Percentiles rank a stretch among this genome's conserved stretches.
phyloP scores from a whole-genome alignment of 37 sponge, comb jelly and placozoan genomes.

The Amphimedon queenslandica region DNA sequence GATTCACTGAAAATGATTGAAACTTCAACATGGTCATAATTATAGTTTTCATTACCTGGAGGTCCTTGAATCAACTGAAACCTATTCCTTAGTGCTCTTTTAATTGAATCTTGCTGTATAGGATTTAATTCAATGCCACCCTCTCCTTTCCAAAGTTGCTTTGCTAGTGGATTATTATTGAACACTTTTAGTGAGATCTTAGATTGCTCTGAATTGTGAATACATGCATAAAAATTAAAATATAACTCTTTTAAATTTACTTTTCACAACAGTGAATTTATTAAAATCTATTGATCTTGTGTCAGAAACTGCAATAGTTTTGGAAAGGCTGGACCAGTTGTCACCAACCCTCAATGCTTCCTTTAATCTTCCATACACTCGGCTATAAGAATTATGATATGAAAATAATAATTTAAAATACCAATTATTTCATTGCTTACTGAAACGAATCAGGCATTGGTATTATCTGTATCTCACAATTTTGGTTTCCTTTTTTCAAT shows the following conservation, averaged over 20 bases:
- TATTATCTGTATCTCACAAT: neutral
- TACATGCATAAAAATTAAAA: neutral
- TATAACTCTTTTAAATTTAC: neutral
- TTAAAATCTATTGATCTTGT: neutral
- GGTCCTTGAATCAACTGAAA: slow-evolving; percentile 50
- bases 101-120: no score
- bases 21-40: no score
- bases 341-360: neutral
- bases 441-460: no score
- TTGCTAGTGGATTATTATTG: no score
- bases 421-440: neutral
- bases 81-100: no score
- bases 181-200: neutral
- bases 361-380: neutral
- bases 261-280: no score
- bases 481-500: no score
- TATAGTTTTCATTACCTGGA: slow-evolving; percentile 23
- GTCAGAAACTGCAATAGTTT: neutral
- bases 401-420: neutral
- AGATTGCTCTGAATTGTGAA: neutral
- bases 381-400: neutral
- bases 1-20: neutral
- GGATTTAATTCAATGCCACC: no score
- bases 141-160: no score
- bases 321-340: neutral